Evolutionary conservation across 2,113 vertebrate genomes (phyloP).

Genomic region (Rhinogobius similis): DNA sequence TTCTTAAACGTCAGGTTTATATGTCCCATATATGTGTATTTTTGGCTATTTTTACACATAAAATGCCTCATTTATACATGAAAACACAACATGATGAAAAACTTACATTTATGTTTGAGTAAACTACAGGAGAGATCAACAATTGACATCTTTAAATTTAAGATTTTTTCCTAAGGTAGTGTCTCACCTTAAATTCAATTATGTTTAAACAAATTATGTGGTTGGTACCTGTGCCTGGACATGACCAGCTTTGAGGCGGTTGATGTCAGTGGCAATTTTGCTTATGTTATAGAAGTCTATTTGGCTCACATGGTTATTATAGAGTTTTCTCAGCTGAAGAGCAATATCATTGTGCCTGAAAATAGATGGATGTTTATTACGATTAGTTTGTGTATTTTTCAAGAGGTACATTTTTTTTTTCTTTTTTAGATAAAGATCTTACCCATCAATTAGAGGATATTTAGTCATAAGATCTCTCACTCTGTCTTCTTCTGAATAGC

Average conservation of each 20-base stretch:
- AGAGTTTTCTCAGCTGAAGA: slow-evolving; percentile 78
- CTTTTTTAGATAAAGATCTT: slow-evolving; percentile 23
- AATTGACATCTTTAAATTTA: no score
- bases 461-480: slow-evolving; percentile 75
- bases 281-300: slow-evolving; percentile 77
- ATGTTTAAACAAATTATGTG: background rate
- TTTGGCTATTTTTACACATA: no score
- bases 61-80: no score
- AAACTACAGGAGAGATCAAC: no score
- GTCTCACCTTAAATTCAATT: background rate
- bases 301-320: slow-evolving; percentile 74
- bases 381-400: background rate
- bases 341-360: slow-evolving; percentile 89
- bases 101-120: no score
- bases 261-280: slow-evolving; percentile 81
- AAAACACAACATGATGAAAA: no score
- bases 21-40: no score
- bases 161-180: no score
- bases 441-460: slow-evolving; percentile 85
- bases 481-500: slow-evolving; percentile 46
- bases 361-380: background rate
- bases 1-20: no score
- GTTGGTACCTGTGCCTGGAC: slow-evolving; percentile 88
- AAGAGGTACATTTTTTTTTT: background rate
- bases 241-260: slow-evolving; percentile 79